Evolutionary conservation across 2,888 invertebrate genomes (phyloP).

Genomic region (Cremastinae sp.): DNA sequence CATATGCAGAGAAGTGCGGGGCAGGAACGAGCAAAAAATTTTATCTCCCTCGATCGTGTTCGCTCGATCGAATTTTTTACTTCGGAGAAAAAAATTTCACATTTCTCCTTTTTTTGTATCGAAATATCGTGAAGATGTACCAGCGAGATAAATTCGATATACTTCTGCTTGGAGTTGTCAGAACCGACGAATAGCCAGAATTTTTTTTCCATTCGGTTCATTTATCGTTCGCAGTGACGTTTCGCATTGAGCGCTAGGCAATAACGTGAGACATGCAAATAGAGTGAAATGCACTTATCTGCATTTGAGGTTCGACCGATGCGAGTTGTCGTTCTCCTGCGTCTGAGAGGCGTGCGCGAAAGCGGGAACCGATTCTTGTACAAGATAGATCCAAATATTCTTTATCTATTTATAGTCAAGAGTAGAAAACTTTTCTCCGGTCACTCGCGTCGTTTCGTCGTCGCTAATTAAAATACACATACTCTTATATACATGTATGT

Average conservation of each 20-base stretch:
- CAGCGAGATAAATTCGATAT: background rate
- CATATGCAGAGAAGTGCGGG: too few species aligned
- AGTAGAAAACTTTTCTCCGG: too few species aligned
- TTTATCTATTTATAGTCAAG: too few species aligned
- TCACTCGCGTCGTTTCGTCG: too few species aligned
- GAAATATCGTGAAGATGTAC: too few species aligned
- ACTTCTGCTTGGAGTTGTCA: background rate
- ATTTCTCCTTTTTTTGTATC: too few species aligned
- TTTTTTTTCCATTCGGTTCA: background rate
- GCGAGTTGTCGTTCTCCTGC: slow-evolving; percentile 10
- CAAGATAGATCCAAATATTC: too few species aligned
- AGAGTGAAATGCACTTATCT: slow-evolving; percentile 20
- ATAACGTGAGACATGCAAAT: too few species aligned
- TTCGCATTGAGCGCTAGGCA: slow-evolving; percentile 1
- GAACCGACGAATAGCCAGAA: too few species aligned
- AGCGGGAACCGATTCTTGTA: slow-evolving; percentile 7
- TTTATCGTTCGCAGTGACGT: background rate
- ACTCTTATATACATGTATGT: too few species aligned
- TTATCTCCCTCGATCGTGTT: slow-evolving; percentile 16
- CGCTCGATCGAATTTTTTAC: slow-evolving; percentile 23
- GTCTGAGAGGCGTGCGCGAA: slow-evolving; percentile 20
- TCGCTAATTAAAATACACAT: too few species aligned
- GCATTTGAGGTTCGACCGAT: slow-evolving; percentile 30
- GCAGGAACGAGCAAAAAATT: background rate
- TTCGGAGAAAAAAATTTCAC: too few species aligned